Evolutionary conservation across 2,888 invertebrate species (phyloP).

Genomic region (Agrochola lychnidis): DNA sequence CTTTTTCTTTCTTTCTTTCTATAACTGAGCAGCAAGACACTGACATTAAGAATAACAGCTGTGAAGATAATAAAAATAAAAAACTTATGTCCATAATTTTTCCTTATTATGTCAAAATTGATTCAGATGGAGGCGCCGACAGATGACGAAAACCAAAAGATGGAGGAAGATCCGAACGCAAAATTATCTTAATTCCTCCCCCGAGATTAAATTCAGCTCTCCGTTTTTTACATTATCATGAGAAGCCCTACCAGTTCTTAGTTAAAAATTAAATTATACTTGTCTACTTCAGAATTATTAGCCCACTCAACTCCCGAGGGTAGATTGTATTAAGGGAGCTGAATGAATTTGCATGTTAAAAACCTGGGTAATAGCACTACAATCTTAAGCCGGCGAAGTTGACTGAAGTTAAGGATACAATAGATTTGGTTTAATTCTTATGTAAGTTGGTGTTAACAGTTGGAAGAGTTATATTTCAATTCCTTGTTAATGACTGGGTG

Average conservation of each 20-base stretch:
- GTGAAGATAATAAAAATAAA: slow-evolving; percentile 16
- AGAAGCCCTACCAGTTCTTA: slow-evolving; percentile 50
- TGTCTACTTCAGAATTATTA: slow-evolving; percentile 57
- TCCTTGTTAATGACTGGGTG: slow-evolving; percentile 14
- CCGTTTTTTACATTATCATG: slow-evolving; percentile 44
- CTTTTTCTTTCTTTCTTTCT: too few species aligned
- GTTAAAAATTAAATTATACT: slow-evolving; percentile 67
- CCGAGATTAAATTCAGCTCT: slow-evolving; percentile 33
- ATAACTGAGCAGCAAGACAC: background rate
- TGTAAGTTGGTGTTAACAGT: slow-evolving; percentile 51
- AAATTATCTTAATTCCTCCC: slow-evolving; percentile 23
- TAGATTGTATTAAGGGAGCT: slow-evolving; percentile 63
- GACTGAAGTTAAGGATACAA: slow-evolving; percentile 50
- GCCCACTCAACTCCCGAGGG: slow-evolving; percentile 53
- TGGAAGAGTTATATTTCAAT: slow-evolving; percentile 28
- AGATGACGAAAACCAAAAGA: slow-evolving; percentile 29
- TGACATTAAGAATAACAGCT: slow-evolving; percentile 15
- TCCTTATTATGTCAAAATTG: slow-evolving; percentile 22
- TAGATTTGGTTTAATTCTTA: slow-evolving; percentile 53
- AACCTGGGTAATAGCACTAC: slow-evolving; percentile 59
- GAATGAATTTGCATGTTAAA: slow-evolving; percentile 70
- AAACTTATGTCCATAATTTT: slow-evolving; percentile 24
- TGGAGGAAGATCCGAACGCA: slow-evolving; percentile 2
- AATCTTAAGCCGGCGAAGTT: slow-evolving; percentile 52
- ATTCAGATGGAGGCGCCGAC: slow-evolving; percentile 18